Percentiles rank a stretch among this genome's conserved stretches.
phyloP scores from a whole-genome alignment of 2,888 invertebrate genomes.

The Papilio protenor region DNA sequence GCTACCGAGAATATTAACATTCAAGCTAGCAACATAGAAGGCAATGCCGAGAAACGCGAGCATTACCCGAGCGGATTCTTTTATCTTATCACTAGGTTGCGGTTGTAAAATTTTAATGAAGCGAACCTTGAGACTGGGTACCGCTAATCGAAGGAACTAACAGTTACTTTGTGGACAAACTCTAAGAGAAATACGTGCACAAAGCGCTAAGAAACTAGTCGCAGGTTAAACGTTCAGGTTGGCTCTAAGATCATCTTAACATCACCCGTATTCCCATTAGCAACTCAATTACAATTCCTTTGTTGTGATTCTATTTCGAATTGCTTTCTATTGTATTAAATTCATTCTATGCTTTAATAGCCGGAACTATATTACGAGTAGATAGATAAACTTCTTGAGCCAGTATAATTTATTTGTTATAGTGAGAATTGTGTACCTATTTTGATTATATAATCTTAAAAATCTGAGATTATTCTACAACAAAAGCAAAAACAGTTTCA shows the following conservation, averaged over 20 bases:
- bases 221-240: constrained; percentile 32
- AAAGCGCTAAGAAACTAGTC: constrained; percentile 33
- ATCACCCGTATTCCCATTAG: constrained; percentile 28
- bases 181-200: constrained; percentile 48
- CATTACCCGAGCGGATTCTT: constrained; percentile 47
- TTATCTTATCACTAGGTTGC: constrained; percentile 65
- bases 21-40: constrained; percentile 43
- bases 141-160: constrained; percentile 69
- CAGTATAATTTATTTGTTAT: neutral
- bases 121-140: constrained; percentile 56
- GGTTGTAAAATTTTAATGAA: constrained; percentile 76
- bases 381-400: neutral
- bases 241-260: constrained; percentile 36
- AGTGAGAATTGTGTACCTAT: neutral
- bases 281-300: constrained; percentile 38
- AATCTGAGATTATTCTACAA: neutral
- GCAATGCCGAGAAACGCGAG: constrained; percentile 51
- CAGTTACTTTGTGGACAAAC: constrained; percentile 63
- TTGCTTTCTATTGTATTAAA: constrained; percentile 13
- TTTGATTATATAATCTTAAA: too few species aligned
- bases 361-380: neutral
- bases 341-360: constrained; percentile 5
- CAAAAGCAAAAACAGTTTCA: constrained; percentile 18
- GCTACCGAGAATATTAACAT: constrained; percentile 35
- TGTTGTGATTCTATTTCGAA: constrained; percentile 14